phyloP scores from a whole-genome alignment of 2,113 vertebrate genomes.

The Danio rerio region GRCz12tu NC_133182.1:30650501-30651000 shows the following conservation, averaged over 20 bases:
- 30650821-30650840: neutral
- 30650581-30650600: constrained; percentile 61
- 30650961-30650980: no score
- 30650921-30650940: no score
- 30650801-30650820: constrained; percentile 8
- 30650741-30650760: constrained; percentile 30
- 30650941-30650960: no score
- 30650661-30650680: constrained; percentile 59
- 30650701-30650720: constrained; percentile 44
- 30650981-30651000: no score
- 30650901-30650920: no score
- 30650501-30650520: neutral
- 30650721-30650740: constrained; percentile 52
- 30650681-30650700: constrained; percentile 59
- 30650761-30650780: neutral
- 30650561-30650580: constrained; percentile 45
- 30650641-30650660: constrained; percentile 67
- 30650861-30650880: neutral
- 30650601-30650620: constrained; percentile 64
- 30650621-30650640: constrained; percentile 58
- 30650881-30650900: neutral
- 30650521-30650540: neutral
- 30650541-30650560: constrained; percentile 21
- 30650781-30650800: neutral
- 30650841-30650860: neutral